A percentile compares a stretch with the other conserved stretches of the same genome.
Conservation (phyloP, 92 coral and sea anemone genomes). For the Paramuricea clavata region DNA sequence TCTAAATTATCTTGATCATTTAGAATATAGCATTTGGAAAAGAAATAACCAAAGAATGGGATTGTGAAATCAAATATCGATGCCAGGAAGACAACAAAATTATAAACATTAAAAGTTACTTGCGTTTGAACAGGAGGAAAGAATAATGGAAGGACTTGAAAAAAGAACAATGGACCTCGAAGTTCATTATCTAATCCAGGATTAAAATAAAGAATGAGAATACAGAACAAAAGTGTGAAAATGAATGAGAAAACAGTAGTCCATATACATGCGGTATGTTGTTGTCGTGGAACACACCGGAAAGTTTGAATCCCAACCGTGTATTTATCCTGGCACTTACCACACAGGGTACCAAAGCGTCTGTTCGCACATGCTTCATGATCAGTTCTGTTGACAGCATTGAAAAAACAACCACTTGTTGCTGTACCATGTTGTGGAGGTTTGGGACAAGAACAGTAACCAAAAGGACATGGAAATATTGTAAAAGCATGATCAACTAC, state of each 20-base stretch:
- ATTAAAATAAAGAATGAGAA: conserved; percentile 83
- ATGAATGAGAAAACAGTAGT: conserved; percentile 73
- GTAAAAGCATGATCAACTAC: conserved; percentile 72
- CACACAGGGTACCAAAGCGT: conserved; percentile 88
- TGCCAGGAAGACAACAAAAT: conserved; percentile 64
- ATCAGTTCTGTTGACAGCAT: conserved; percentile 68
- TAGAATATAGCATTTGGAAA: conserved; percentile 58
- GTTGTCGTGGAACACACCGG: conserved; percentile 72
- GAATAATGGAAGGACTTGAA: conserved; percentile 91
- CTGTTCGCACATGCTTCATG: conserved; percentile 65
- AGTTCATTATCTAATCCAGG: conserved; percentile 91
- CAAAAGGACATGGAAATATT: conserved; percentile 82
- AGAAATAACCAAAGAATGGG: conserved; percentile 66
- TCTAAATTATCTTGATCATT: conserved; percentile 77
- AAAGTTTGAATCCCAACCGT: conserved; percentile 78
- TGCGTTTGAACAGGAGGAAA: conserved; percentile 55
- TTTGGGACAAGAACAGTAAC: conserved; percentile 78
- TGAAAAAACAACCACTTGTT: conserved; percentile 79
- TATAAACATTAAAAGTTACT: conserved; percentile 69
- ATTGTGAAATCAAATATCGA: conserved; percentile 84
- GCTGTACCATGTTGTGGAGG: conserved; percentile 13
- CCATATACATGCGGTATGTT: conserved; percentile 59
- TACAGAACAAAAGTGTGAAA: conserved; percentile 65
- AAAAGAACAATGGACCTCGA: conserved; percentile 95
- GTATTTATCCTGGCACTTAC: conserved; percentile 73